A percentile compares a stretch with the other conserved stretches of the same genome.
phyloP scores from a whole-genome alignment of 2,113 vertebrate genomes.

The Passerina amoena region DNA sequence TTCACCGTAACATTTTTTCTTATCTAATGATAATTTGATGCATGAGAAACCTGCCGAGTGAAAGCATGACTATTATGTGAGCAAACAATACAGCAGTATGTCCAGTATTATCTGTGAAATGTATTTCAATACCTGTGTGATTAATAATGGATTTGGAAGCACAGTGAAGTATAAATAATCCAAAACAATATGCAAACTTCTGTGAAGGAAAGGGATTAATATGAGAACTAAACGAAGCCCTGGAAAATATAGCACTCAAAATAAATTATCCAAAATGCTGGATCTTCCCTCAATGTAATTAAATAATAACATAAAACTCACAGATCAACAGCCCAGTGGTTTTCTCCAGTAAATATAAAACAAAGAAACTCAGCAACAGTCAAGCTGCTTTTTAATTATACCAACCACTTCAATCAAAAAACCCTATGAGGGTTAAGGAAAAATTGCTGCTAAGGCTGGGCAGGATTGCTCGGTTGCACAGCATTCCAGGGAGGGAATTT shows the following conservation, averaged over 20 bases:
- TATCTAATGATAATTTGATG: slow-evolving; percentile 70
- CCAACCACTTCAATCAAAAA: slow-evolving; percentile 48
- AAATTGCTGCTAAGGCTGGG: background rate
- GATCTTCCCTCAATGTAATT: slow-evolving; percentile 20
- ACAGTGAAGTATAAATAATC: slow-evolving; percentile 57
- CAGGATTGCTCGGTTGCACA: background rate
- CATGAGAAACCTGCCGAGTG: slow-evolving; percentile 58
- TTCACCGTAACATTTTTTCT: slow-evolving; percentile 39
- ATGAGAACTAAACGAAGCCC: background rate
- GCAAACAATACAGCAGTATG: slow-evolving; percentile 60
- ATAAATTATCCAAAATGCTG: slow-evolving; percentile 26
- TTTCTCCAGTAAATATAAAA: slow-evolving; percentile 51
- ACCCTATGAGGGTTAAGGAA: background rate
- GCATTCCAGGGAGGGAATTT: background rate
- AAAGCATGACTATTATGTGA: slow-evolving; percentile 43
- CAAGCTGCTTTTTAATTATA: slow-evolving; percentile 23
- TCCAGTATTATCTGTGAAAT: slow-evolving; percentile 62
- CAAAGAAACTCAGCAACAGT: slow-evolving; percentile 1
- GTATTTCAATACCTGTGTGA: slow-evolving; percentile 68
- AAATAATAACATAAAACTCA: slow-evolving; percentile 56
- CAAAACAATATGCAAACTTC: slow-evolving; percentile 52
- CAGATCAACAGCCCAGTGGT: slow-evolving; percentile 28
- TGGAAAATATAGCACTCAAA: slow-evolving; percentile 25
- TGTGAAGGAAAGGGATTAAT: slow-evolving; percentile 38
- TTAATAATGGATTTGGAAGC: slow-evolving; percentile 65